Base-by-base conservation (phyloP, 2,797 vertebrate species). In the Hafferia zeledoni region DNA sequence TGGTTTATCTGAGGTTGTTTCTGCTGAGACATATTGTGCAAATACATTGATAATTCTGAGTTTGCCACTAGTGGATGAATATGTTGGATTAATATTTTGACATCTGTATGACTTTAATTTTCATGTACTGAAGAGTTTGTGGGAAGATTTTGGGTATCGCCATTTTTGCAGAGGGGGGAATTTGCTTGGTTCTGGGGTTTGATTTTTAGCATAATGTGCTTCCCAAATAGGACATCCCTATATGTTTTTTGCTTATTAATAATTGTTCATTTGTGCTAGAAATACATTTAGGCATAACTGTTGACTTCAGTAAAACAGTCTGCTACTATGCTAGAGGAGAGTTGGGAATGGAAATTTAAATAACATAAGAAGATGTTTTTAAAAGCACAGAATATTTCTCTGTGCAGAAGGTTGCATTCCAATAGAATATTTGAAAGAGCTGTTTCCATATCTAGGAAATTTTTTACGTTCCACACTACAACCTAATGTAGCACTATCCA, bases 131-230 rank as follows among this genome's bases (percentile, higher is more conserved):
- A 77, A 56, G 10, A 20, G 4, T 64, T 79, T 35, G 5, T 35
- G 50, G 53, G n/a, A 79, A 67, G 14, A 9, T 57, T 12, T 7
- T 5, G 2, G 5, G 2, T 2, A 0, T 19, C 57, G 5, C 9
- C 31, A 8, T 14, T 65, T n/a, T 60, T 17, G 17, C 30, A 30
- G 14, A 64, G 20, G 5, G 1, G 3, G 1, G 2, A 13, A 17
- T 28, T 33, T 41, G 9, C 2, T 70, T 44, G 7, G 2, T 14
- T 44, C 13, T 1, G 13, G 46, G 23, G 9, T 52, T 10, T 27
- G 22, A 30, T 76, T 44, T 68, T 72, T 14, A n/a, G 6, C 0
- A 0, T 13, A 27, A 27, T 13, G 1, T 31, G 2, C 9, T 81
- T 92, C 65, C 28, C 60, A 70, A 86, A 33, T 10, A 50, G 22